A percentile compares a stretch with the other conserved stretches of the same genome.
Conservation (phyloP, 2,113 vertebrate species). For the Alethe diademata region DNA sequence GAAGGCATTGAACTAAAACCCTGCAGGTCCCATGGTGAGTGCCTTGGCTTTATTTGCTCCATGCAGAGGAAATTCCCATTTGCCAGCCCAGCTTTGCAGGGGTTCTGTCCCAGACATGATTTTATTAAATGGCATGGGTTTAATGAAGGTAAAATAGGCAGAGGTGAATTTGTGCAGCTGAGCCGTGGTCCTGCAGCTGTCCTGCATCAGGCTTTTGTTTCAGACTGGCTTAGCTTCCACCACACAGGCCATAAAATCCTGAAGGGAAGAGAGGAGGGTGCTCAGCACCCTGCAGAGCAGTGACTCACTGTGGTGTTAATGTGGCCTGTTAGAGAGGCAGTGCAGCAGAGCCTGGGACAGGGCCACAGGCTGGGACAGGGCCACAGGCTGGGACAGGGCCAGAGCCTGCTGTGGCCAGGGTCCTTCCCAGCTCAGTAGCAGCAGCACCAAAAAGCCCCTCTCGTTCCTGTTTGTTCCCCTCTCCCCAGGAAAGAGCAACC, state of each 20-base stretch:
- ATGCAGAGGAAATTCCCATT: background rate
- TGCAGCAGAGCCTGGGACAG: background rate
- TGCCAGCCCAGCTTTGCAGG: background rate
- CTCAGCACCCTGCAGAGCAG: background rate
- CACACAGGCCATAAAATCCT: background rate
- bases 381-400: background rate
- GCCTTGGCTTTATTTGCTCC: background rate
- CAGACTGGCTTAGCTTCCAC: background rate
- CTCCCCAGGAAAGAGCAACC: slow-evolving; percentile 92
- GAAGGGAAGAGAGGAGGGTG: background rate
- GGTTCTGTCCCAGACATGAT: background rate
- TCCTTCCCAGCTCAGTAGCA: background rate
- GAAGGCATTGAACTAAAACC: slow-evolving; percentile 98
- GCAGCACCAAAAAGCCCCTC: background rate
- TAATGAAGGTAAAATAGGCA: background rate
- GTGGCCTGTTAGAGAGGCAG: no score
- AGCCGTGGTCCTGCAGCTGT: background rate
- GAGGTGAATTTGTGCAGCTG: background rate
- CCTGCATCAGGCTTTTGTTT: background rate
- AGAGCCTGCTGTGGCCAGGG: background rate
- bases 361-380: background rate
- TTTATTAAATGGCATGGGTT: background rate
- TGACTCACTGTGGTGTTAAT: background rate
- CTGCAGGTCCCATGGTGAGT: slow-evolving; percentile 92
- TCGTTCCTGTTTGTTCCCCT: background rate